Conservation (phyloP, 2,797 vertebrate species). For the Erpetoichthys calabaricus region DNA sequence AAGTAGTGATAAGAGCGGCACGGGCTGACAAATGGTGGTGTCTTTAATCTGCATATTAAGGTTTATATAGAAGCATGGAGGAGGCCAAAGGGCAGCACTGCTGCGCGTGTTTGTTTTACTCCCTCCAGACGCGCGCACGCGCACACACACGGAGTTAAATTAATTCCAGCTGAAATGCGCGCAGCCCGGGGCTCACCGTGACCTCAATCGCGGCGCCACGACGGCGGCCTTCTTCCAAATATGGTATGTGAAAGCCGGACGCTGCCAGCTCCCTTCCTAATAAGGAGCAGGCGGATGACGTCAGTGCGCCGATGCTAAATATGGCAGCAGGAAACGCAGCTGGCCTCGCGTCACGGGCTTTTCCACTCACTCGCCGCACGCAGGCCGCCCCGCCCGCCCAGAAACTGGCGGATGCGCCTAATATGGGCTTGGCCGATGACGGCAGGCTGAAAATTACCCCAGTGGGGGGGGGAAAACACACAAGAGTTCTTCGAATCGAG, state of each 20-base stretch:
- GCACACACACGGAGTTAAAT: no score
- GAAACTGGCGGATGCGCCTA: constrained; percentile 36
- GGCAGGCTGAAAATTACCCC: constrained; percentile 3
- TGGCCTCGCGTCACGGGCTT: constrained; percentile 45
- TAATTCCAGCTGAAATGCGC: no score
- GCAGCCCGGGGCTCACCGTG: neutral
- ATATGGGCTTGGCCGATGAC: constrained; percentile 39
- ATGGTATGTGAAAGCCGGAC: constrained; percentile 20
- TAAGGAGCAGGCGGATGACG: constrained; percentile 37
- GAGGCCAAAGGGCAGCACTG: no score
- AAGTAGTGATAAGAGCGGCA: no score
- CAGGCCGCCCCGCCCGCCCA: constrained; percentile 22
- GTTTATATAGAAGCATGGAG: no score
- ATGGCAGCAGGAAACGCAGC: constrained; percentile 46
- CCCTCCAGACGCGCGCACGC: no score
- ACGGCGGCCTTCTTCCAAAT: constrained; percentile 9
- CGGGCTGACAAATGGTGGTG: no score
- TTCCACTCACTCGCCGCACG: constrained; percentile 7
- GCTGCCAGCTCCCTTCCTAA: constrained; percentile 27
- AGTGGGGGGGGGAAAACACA: constrained; percentile 5
- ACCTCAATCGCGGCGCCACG: neutral
- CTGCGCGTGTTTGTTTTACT: no score
- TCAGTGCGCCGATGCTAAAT: constrained; percentile 32
- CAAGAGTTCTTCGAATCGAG: no score
- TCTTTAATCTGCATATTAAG: no score